These are phyloP conservation scores for Apeira syringaria DNA, from an alignment of 2,888 invertebrate species.

Conservation along the genomic window DNA sequence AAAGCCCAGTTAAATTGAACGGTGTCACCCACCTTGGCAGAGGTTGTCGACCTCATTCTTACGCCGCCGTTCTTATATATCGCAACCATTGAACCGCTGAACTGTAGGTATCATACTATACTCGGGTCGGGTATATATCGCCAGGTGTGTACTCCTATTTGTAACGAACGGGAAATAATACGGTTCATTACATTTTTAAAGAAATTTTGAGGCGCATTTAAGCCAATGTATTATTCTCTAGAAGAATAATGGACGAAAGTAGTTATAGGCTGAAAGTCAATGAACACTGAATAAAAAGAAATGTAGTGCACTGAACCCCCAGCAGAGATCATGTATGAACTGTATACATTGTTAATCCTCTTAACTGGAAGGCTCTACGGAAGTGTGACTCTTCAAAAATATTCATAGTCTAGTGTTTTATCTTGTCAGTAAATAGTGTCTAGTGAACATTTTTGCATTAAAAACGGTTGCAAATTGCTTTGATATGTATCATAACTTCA, in stretches of 20 bases:
- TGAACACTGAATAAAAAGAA: conserved; percentile 20
- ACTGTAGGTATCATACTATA: conserved; percentile 58
- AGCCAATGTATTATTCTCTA: conserved; percentile 17
- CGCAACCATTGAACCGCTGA: conserved; percentile 54
- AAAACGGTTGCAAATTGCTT: too few relatives aligned
- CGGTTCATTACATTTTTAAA: conserved; percentile 71
- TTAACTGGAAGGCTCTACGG: neutral
- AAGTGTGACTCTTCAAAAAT: too few relatives aligned
- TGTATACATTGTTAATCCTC: conserved; percentile 8
- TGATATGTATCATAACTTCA: too few relatives aligned
- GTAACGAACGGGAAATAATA: conserved; percentile 77
- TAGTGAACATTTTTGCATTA: too few relatives aligned
- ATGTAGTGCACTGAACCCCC: conserved; percentile 21
- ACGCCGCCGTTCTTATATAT: conserved; percentile 52
- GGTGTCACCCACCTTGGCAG: conserved; percentile 58
- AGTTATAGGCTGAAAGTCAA: conserved; percentile 24
- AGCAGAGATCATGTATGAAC: conserved; percentile 4
- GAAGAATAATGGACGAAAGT: conserved; percentile 18
- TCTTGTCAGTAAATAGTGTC: too few relatives aligned
- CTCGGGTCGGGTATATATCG: conserved; percentile 21
- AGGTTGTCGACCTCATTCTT: conserved; percentile 69
- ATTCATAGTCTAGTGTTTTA: too few relatives aligned
- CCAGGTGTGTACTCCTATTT: conserved; percentile 44
- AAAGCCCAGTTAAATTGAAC: conserved; percentile 43
- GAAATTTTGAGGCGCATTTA: conserved; percentile 34